Percentiles rank a stretch among this genome's conserved stretches.
Conservation (phyloP, 2,797 vertebrate genomes). For the Pangasius mekongensis region DNA sequence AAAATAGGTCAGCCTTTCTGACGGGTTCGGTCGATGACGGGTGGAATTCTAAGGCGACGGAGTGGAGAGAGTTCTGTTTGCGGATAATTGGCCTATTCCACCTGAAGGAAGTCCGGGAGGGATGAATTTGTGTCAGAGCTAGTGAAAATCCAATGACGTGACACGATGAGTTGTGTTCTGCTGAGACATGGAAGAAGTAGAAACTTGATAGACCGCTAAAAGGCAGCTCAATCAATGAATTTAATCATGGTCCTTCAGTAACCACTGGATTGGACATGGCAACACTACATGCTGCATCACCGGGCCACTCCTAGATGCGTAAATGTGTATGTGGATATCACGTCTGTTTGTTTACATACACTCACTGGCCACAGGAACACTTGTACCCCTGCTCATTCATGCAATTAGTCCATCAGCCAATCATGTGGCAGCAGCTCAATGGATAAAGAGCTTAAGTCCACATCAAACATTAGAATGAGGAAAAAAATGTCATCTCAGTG, state of each 20-base stretch:
- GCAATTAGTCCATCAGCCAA: background rate
- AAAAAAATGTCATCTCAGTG: background rate
- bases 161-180: background rate
- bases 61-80: conserved; percentile 39
- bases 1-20: conserved; percentile 57
- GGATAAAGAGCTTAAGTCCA: background rate
- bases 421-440: background rate
- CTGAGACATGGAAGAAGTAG: background rate
- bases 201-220: background rate
- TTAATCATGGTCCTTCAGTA: background rate
- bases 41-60: conserved; percentile 41
- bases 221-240: background rate
- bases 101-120: conserved; percentile 30
- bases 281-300: background rate
- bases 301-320: background rate
- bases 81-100: conserved; percentile 46
- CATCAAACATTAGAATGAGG: background rate
- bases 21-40: conserved; percentile 45
- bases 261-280: background rate
- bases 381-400: background rate
- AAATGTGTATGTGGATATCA: background rate
- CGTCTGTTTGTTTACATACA: background rate
- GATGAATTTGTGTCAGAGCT: conserved; percentile 40
- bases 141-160: conserved; percentile 32
- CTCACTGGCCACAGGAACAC: background rate